phyloP scores from a whole-genome alignment of 2,888 invertebrate species.

The Entomobrya proxima region DNA sequence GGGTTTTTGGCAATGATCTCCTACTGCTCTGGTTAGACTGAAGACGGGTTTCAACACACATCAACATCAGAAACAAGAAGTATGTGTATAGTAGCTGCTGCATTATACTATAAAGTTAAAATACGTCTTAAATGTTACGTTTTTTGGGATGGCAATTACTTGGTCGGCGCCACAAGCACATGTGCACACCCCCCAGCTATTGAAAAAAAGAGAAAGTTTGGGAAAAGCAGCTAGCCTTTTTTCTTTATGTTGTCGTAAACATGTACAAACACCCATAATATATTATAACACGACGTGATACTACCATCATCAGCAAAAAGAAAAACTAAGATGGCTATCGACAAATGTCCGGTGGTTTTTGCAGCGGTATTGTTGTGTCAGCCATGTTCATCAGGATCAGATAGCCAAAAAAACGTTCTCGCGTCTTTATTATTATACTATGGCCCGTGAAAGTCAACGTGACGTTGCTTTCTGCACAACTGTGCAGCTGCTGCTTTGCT shows the following conservation, averaged over 20 bases:
- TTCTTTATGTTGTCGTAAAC: neutral
- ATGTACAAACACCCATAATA: neutral
- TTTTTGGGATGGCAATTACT: neutral
- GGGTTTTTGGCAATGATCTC: constrained; percentile 28
- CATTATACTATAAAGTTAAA: neutral
- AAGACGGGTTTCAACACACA: neutral
- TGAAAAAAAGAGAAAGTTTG: neutral
- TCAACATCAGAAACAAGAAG: neutral
- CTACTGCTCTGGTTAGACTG: neutral
- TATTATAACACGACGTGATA: neutral
- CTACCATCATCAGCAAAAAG: neutral
- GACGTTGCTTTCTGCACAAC: neutral
- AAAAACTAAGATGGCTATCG: neutral
- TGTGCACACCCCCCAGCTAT: neutral
- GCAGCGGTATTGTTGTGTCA: constrained; percentile 16
- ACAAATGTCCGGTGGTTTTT: neutral
- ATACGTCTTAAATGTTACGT: neutral
- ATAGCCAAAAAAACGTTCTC: neutral
- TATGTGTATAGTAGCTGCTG: too few species aligned
- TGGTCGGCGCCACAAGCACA: neutral
- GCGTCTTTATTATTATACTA: neutral
- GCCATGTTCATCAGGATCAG: constrained; percentile 10
- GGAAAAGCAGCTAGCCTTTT: neutral
- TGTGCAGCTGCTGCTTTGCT: neutral
- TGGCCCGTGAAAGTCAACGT: neutral